These are phyloP conservation scores for Drosophila baimaii DNA, from an alignment of 1,140 invertebrate species.

Conservation along the genomic window DNA sequence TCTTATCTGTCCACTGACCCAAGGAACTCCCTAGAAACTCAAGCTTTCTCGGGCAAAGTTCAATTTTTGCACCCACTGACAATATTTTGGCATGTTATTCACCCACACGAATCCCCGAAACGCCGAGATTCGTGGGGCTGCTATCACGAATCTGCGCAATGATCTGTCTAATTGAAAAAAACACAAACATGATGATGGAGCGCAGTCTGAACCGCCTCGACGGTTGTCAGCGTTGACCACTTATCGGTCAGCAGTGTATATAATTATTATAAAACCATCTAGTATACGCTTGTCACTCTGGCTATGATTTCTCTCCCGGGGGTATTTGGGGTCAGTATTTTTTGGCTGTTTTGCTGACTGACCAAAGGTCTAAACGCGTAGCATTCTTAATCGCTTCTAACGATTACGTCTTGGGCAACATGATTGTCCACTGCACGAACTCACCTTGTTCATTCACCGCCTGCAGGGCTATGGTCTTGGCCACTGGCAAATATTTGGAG, in stretches of 20 bases:
- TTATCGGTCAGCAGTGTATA: conserved; percentile 54
- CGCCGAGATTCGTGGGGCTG: not conserved
- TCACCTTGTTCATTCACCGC: conserved; percentile 88
- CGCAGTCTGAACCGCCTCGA: conserved; percentile 3
- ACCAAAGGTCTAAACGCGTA: conserved; percentile 48
- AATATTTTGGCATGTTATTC: conserved; percentile 64
- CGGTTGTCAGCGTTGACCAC: conserved; percentile 53
- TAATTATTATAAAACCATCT: conserved; percentile 37
- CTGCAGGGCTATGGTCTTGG: conserved; percentile 89
- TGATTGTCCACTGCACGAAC: conserved; percentile 13
- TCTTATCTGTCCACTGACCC: conserved; percentile 48
- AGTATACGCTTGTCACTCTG: conserved; percentile 51
- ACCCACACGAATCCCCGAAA: conserved; percentile 55
- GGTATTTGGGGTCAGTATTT: conserved; percentile 52
- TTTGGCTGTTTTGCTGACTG: conserved; percentile 15
- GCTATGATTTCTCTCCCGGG: conserved; percentile 49
- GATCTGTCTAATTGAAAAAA: conserved; percentile 57
- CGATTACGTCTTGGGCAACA: conserved; percentile 13
- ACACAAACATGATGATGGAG: conserved; percentile 41
- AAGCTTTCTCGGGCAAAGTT: conserved; percentile 52
- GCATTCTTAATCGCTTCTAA: conserved; percentile 3
- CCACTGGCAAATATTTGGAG: conserved; percentile 89
- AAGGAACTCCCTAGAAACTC: conserved; percentile 40
- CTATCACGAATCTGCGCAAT: conserved; percentile 57
- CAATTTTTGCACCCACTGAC: conserved; percentile 37